Percentiles rank a stretch among this genome's conserved stretches.
These are phyloP conservation scores for Hemithea aestivaria DNA, from an alignment of 2,888 invertebrate species.

Conservation along the genomic window DNA sequence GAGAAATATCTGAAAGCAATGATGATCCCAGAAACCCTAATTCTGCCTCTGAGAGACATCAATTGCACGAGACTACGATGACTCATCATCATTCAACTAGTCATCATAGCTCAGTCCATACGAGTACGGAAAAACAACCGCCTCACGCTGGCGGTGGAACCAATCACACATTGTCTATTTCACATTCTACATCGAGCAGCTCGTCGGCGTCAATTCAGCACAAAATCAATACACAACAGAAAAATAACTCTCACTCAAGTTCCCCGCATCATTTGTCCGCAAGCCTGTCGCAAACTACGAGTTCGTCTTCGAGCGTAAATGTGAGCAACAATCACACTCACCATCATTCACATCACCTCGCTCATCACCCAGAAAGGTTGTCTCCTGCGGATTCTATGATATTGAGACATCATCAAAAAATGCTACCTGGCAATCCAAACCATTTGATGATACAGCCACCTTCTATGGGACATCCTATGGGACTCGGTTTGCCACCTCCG, in stretches of 20 bases:
- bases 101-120: conserved; percentile 82
- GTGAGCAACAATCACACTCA: conserved; percentile 81
- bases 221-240: conserved; percentile 78
- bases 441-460: conserved; percentile 83
- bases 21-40: conserved; percentile 71
- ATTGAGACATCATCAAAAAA: conserved; percentile 71
- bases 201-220: conserved; percentile 83
- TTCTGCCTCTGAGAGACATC: conserved; percentile 78
- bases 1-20: conserved; percentile 79
- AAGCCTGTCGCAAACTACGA: conserved; percentile 75
- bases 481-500: conserved; percentile 75
- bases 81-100: conserved; percentile 83
- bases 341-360: conserved; percentile 81
- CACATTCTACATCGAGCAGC: conserved; percentile 83
- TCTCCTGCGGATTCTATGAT: conserved; percentile 80
- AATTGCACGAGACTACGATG: conserved; percentile 82
- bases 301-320: conserved; percentile 75
- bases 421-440: conserved; percentile 78
- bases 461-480: conserved; percentile 81
- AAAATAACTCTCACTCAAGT: conserved; percentile 64
- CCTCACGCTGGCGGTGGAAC: conserved; percentile 72
- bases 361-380: conserved; percentile 83
- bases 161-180: conserved; percentile 81
- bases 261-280: conserved; percentile 78
- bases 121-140: conserved; percentile 81